Base-by-base conservation (phyloP, 2,113 vertebrate species). In the Perca fluviatilis region DNA sequence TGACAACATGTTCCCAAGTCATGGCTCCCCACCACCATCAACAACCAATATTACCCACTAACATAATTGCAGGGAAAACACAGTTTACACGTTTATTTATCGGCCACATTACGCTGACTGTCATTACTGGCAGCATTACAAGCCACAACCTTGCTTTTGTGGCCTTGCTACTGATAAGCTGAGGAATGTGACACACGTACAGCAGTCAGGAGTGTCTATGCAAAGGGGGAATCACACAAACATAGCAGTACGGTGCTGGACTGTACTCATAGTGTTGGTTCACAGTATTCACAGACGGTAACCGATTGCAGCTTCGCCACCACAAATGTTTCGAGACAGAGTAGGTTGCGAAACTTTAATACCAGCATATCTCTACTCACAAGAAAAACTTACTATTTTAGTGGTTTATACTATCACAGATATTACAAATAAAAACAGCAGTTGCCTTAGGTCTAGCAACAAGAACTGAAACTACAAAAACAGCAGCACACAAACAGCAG, bases 101-200 rank as follows among this genome's bases (percentile, higher is more conserved):
- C 46, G 15, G 23, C 27, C 27, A 76, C 18, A 36, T 3, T 76
- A 43, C 51, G 25, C n/a, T 21, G 53, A 72, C 33, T n/a, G 47
- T 51, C 15, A 23, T 79, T 25, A 25, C 43, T 33, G 40, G 53
- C 33, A 74, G 62, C 58, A 51, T 57, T 57, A 69, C 57, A 63
- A 58, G 54, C 51, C n/a, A 50, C 63, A 77, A 74, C 30, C 33
- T 75, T 74, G 57, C 62, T 56, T 72, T 60, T 30, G 5, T 33
- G 51, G 61, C 75, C 53, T 72, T 80, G 25, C 60, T 63, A 43
- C 46, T 58, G 77, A 86, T 80, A 78, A 65, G 30, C 10, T 62
- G 18, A 79, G 27, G 19, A 78, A 72, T 67, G 65, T 58, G 54
- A 50, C 43, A 66, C 40, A 74, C 0, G 3, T 16, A 25, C 8